Evolutionary conservation across 2,113 vertebrate species (phyloP), one percentile per base, ranked within the genome.

Genomic region (Oriolus oriolus): DNA sequence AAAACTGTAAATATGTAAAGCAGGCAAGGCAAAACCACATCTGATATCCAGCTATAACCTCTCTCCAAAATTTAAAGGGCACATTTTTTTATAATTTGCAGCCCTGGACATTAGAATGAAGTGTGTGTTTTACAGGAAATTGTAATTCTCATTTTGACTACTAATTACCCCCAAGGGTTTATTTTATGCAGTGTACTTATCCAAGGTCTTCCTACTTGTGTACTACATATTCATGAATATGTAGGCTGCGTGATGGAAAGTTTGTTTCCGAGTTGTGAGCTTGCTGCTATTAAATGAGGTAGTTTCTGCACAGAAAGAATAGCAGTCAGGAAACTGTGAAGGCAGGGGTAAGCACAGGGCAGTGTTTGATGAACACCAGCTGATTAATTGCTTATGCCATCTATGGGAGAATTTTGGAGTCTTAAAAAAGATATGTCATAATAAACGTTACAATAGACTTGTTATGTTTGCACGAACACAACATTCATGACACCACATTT

Each of bases 401-500:
- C 77, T 74, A 41, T 27, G 18, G 37, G 21, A 87, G 42, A 64
- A 26, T 60, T 91, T 73, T 83, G 41, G 41, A 85, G 17, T 42
- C 81, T 56, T 56, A 35, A 59, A 59, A 61, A 71, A 54, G 28
- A 66, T 41, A 49, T 69, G 27, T 93, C 27, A 11, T 64, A 68
- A 37, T 7, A 88, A 60, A 44, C 53, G 11, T 14, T 84, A 2
- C 31, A 57, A 83, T 33, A 53, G 37, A 59, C 33, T 64, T 69
- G 13, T 53, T 68, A 70, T 30, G 11, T 75, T 87, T 90, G 14
- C 31, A 14, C 0, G 1, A 87, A 41, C 27, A 37, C 50, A 70
- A 47, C 14, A 7, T 70, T 68, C 0, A 0, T 30, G 30, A 82
- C 35, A 31, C 26, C 41, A n/a, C 17, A 65, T 82, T 44, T 5